Conservation (phyloP, 2,888 invertebrate species). For the Scaptomyza flava region DNA sequence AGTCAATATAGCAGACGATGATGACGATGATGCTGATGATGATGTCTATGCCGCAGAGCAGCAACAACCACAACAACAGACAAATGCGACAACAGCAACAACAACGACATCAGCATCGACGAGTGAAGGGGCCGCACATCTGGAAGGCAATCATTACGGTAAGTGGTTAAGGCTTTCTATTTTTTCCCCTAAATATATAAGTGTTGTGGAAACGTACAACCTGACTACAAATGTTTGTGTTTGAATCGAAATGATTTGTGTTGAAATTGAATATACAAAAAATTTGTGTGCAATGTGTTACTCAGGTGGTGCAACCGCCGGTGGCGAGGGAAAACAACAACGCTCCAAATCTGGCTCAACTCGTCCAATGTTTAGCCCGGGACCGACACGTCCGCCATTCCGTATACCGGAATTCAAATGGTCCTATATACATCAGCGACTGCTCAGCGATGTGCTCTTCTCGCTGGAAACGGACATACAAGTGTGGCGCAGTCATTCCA, state of each 20-base stretch:
- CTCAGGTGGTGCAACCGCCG: slow-evolving; percentile 11
- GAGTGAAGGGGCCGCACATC: slow-evolving; percentile 92
- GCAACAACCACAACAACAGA: slow-evolving; percentile 85
- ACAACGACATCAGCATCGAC: slow-evolving; percentile 5
- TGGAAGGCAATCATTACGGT: slow-evolving; percentile 94
- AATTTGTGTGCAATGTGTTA: background rate
- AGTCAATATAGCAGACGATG: slow-evolving; percentile 42
- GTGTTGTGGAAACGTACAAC: too few species aligned
- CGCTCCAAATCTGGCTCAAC: slow-evolving; percentile 88
- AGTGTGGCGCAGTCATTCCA: slow-evolving; percentile 96
- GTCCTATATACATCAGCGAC: slow-evolving; percentile 98
- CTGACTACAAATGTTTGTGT: too few species aligned
- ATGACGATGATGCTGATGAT: slow-evolving; percentile 47
- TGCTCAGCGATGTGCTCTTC: slow-evolving; percentile 97
- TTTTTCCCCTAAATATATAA: too few species aligned
- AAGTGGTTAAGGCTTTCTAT: slow-evolving; percentile 72
- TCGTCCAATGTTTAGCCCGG: slow-evolving; percentile 96
- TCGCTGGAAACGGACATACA: slow-evolving; percentile 99
- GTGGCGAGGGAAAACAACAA: slow-evolving; percentile 59
- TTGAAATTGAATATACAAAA: background rate
- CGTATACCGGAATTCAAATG: slow-evolving; percentile 99
- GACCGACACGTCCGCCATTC: slow-evolving; percentile 97
- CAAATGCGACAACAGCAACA: slow-evolving; percentile 9
- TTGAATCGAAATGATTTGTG: background rate
- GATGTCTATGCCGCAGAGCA: slow-evolving; percentile 85